phyloP scores from a whole-genome alignment of 2,797 vertebrate genomes.

The Astyanax mexicanus region DNA sequence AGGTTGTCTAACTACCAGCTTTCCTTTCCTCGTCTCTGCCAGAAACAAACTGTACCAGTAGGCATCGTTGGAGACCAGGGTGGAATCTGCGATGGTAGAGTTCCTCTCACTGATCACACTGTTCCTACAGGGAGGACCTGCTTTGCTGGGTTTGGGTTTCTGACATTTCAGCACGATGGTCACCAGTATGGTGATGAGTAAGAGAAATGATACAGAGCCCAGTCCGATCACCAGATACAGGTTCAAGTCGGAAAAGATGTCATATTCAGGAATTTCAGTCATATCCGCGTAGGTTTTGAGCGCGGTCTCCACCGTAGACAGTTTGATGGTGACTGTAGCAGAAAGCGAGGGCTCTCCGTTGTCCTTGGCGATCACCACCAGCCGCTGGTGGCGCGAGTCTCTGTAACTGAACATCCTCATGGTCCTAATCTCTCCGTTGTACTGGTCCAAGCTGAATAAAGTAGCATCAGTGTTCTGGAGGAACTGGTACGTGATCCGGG shows the following conservation, averaged over 20 bases:
- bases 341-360: conserved; percentile 64
- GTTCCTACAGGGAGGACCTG: conserved; percentile 59
- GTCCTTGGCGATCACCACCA: conserved; percentile 63
- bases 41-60: conserved; percentile 66
- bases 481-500: conserved; percentile 58
- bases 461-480: conserved; percentile 54
- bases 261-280: conserved; percentile 61
- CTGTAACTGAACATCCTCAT: conserved; percentile 62
- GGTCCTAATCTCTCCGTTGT: conserved; percentile 59
- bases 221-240: conserved; percentile 63
- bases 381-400: conserved; percentile 58
- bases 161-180: conserved; percentile 63
- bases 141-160: conserved; percentile 56
- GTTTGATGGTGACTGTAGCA: conserved; percentile 65
- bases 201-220: conserved; percentile 59
- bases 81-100: conserved; percentile 60
- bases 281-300: conserved; percentile 54
- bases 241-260: conserved; percentile 62
- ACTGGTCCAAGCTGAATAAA: conserved; percentile 60
- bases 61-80: conserved; percentile 64
- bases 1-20: conserved; percentile 60
- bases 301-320: conserved; percentile 60
- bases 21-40: conserved; percentile 63
- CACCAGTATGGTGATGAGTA: conserved; percentile 61
- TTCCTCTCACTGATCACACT: conserved; percentile 62